phyloP scores from a whole-genome alignment of 2,888 invertebrate species.

The Lamellibrachia columna region DNA sequence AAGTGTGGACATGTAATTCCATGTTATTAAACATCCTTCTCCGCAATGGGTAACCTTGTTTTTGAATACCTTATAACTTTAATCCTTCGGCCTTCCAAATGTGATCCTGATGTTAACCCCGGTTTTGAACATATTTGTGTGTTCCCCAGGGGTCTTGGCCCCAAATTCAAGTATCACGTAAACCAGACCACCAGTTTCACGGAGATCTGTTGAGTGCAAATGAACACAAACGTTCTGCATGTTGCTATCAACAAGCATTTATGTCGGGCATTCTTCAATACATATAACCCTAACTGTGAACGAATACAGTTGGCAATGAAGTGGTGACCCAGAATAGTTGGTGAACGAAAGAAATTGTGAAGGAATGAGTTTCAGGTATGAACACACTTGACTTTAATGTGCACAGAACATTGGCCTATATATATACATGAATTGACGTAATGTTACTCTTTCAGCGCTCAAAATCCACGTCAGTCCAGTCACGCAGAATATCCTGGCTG shows the following conservation, averaged over 20 bases:
- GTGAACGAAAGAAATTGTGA: neutral
- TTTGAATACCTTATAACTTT: too few relatives aligned
- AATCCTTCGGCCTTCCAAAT: too few relatives aligned
- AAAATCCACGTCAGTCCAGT: neutral
- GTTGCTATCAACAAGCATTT: neutral
- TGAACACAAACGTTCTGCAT: neutral
- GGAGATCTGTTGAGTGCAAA: neutral
- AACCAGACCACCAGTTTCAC: too few relatives aligned
- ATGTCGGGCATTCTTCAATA: neutral
- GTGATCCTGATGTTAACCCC: too few relatives aligned
- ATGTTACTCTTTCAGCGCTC: neutral
- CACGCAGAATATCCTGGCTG: neutral
- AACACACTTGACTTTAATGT: too few relatives aligned
- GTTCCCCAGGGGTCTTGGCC: too few relatives aligned
- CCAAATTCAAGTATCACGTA: too few relatives aligned
- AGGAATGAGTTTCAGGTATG: too few relatives aligned
- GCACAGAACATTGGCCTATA: neutral
- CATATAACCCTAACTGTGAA: neutral
- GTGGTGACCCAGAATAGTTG: neutral
- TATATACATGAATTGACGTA: neutral
- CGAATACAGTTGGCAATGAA: neutral
- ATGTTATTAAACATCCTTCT: too few relatives aligned
- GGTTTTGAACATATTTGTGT: too few relatives aligned
- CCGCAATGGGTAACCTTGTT: too few relatives aligned
- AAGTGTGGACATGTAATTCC: too few relatives aligned